Evolutionary conservation across 1,140 invertebrate species (phyloP), one percentile per base, ranked within the genome.

Genomic region (Amyelois transitella): DNA sequence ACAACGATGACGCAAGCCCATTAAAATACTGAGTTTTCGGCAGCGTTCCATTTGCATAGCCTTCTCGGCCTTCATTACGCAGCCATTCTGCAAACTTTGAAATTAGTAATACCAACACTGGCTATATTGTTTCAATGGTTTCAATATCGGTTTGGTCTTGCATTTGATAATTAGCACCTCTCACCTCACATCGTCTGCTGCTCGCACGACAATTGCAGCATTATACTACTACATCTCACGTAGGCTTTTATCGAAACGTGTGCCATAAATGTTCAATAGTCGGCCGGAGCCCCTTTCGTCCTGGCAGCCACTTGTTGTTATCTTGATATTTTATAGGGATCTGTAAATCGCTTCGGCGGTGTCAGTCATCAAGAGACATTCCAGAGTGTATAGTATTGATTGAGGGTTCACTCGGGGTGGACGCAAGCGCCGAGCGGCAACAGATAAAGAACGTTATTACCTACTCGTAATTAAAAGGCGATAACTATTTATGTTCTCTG

Each of bases 1-100:
- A 77, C 71, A 64, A 59, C 72, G 77, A 85, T 87, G 84, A 85
- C 81, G 84, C 84, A 87, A 87, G 81, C 85, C 81, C 81, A 85
- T 87, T 85, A 85, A 87, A 87, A 83, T 83, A 84, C 83, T 77
- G 77, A 81, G 72, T 84, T 87, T 87, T 87, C 81, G 84, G 84
- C 84, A 78, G 78, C 81, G 70, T 79, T 81, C 70, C 82, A 78
- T 86, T 87, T 84, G 81, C 81, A 75, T 76, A 85, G 78, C 74
- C 73, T 71, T 69, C 72, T 74, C 68, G 81, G 83, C 81, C 84
- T 85, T 86, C 81, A 76, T 87, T 86, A 85, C 84, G 82, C 77
- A 84, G 75, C 73, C 72, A 82, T 84, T 86, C 81, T 71, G 84
- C 84, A 87, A 87, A 87, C 84, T 85, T 75, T 77, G 72, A 78